Evolutionary conservation across 2,797 vertebrate species (phyloP).

Genomic region (Taenioides sp.): DNA sequence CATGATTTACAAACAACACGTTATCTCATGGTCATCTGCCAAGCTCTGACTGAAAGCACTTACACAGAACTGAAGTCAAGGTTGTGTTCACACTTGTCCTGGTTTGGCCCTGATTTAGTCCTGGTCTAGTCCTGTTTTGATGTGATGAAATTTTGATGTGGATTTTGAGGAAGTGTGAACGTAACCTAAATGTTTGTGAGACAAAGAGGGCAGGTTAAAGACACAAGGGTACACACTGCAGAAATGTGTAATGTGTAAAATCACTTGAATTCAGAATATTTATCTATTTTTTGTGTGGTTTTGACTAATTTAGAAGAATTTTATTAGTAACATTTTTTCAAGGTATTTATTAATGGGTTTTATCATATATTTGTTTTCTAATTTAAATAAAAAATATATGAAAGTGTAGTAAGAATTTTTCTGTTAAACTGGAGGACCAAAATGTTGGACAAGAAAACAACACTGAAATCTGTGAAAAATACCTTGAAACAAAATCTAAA

Average conservation of each 20-base stretch:
- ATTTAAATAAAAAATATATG: no score
- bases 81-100: background rate
- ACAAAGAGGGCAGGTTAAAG: no score
- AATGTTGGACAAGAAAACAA: no score
- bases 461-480: background rate
- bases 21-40: constrained; percentile 30
- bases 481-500: background rate
- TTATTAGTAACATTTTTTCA: background rate
- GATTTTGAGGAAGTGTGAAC: background rate
- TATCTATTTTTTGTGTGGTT: background rate
- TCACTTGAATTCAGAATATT: background rate
- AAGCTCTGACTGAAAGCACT: constrained; percentile 27
- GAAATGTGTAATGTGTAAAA: background rate
- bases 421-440: no score
- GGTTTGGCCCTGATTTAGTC: background rate
- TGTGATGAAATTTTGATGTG: no score
- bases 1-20: constrained; percentile 31
- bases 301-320: background rate
- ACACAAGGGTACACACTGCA: no score
- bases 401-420: no score
- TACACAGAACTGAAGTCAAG: background rate
- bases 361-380: no score
- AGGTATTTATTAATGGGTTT: no score
- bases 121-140: background rate
- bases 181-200: background rate